Conservation (phyloP, 1,140 invertebrate species). For the Melanaphis sacchari region DNA sequence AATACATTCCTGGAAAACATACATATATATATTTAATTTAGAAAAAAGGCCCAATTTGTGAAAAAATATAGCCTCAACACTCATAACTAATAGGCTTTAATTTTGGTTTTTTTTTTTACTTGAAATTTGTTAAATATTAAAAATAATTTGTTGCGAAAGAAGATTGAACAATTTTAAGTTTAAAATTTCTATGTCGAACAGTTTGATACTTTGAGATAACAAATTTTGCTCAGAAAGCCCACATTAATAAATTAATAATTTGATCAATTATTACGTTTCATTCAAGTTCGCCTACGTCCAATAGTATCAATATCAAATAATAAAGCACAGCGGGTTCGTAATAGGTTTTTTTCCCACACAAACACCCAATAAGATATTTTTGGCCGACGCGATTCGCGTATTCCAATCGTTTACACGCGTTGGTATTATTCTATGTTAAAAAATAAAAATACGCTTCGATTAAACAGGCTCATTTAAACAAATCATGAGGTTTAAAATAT, state of each 20-base stretch:
- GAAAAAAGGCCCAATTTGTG: too few species aligned
- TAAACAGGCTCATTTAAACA: neutral
- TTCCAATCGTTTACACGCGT: neutral
- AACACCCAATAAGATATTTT: neutral
- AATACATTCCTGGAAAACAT: too few species aligned
- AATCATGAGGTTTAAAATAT: neutral
- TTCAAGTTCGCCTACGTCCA: neutral
- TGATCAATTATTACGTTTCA: neutral
- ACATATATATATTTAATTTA: too few species aligned
- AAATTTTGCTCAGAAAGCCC: neutral
- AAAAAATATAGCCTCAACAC: too few species aligned
- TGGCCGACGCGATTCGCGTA: neutral
- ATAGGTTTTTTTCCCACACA: neutral
- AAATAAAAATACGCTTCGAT: neutral
- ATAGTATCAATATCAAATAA: neutral
- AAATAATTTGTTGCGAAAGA: too few species aligned
- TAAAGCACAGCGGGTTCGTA: neutral
- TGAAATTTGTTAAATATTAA: too few species aligned
- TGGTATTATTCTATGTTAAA: neutral
- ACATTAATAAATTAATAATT: neutral
- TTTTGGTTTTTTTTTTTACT: too few species aligned
- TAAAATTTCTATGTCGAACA: neutral
- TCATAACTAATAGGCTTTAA: too few species aligned
- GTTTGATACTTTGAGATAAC: neutral
- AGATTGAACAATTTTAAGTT: too few species aligned